These are phyloP conservation scores for Tenodera sinensis DNA, from an alignment of 2,888 invertebrate genomes.

Conservation along the genomic window DNA sequence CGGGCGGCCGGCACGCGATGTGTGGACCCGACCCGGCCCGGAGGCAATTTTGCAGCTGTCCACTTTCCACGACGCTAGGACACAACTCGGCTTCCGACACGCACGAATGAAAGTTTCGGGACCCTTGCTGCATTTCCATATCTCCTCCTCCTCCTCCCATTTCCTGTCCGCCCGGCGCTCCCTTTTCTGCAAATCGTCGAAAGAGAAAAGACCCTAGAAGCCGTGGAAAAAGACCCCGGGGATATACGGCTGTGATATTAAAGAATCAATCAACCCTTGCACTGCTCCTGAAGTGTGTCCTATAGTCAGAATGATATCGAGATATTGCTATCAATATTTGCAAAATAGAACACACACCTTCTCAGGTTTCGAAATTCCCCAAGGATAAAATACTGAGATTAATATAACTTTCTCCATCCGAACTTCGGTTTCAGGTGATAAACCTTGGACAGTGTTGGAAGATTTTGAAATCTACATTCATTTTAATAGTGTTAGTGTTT, in stretches of 20 bases:
- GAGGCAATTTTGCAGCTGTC: constrained; percentile 11
- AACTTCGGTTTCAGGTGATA: no score
- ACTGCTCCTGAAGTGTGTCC: not conserved
- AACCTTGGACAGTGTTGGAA: no score
- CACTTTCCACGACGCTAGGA: not conserved
- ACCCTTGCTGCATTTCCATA: not conserved
- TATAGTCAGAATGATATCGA: not conserved
- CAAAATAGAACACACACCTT: not conserved
- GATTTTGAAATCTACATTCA: no score
- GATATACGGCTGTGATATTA: not conserved
- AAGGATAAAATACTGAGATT: no score
- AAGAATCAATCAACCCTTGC: not conserved
- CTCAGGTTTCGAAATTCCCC: no score
- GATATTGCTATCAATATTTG: not conserved
- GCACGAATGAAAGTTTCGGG: not conserved
- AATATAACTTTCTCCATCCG: no score
- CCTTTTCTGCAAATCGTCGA: not conserved
- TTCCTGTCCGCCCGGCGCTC: not conserved
- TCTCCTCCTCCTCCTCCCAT: not conserved
- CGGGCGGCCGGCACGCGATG: not conserved
- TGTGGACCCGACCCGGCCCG: not conserved
- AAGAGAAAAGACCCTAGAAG: not conserved
- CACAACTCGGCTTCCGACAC: not conserved
- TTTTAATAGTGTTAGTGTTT: no score
- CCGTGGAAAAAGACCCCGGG: no score